Evolutionary conservation across 2,888 invertebrate species (phyloP), one percentile per base, ranked within the genome.

Genomic region (Entomobrya multifasciata): DNA sequence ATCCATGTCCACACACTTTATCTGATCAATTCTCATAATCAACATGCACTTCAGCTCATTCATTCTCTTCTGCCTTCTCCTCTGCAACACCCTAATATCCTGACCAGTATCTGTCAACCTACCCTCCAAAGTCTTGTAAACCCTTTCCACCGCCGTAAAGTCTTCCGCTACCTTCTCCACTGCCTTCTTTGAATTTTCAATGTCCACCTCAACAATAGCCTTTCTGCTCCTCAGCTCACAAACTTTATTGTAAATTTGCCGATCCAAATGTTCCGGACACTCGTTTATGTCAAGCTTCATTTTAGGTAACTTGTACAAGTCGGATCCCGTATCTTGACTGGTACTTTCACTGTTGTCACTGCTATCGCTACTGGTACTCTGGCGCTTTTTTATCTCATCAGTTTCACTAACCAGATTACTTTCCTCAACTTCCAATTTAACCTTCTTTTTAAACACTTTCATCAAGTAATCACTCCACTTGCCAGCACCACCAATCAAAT

Each of bases 381-480:
- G 44, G 5, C 27, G 13, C 17, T 74, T 67, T n/a, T 57, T 55
- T 15, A 44, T 17, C 17, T 62, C n/a, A n/a, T n/a, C 84, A 11
- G 25, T 25, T 13, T 84, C 84, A 5, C 36, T 30, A n/a, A 20
- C 13, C 0, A 8, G 15, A 3, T 22, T 60, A 25, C 30, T 90
- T 72, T 92, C 93, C 0, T 93, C 93, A 91, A 95, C 95, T 0
- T 95, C 95, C 6, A 95, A 94, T 88, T 95, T 95, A 91, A 95
- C 96, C 91, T 96, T 96, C 92, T 96, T 97, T 92, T 95, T 96
- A 91, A 96, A 97, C 81, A 98, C 96, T 91, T 95, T 95, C 22
- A 94, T 94, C 57, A 98, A 92, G 92, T 97, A 97, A 91, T 96
- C 95, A 6, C 94, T 94, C 92, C 96, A 97, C 92, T 96, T 96